phyloP scores from a whole-genome alignment of 2,888 invertebrate genomes.

The Leistus spinibarbis region DNA sequence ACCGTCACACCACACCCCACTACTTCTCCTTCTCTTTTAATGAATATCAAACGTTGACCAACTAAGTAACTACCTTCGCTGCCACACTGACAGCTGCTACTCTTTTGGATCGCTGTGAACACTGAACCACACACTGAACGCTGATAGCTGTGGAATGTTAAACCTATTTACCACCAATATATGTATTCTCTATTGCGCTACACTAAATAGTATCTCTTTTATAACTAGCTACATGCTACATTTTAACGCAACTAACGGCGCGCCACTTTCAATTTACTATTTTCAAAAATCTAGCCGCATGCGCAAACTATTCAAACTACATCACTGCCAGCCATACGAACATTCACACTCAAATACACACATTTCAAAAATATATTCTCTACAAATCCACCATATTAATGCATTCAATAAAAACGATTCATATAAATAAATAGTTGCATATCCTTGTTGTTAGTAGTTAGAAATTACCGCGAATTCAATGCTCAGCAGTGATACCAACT shows the following conservation, averaged over 20 bases:
- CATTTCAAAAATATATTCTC: too few relatives aligned
- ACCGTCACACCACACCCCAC: constrained; percentile 20
- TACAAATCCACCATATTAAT: too few relatives aligned
- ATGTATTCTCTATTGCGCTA: constrained; percentile 13
- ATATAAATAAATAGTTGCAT: too few relatives aligned
- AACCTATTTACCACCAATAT: constrained; percentile 18
- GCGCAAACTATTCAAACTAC: too few relatives aligned
- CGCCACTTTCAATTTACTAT: background rate
- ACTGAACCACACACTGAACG: background rate
- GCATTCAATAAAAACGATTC: too few relatives aligned
- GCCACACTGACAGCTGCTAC: constrained; percentile 26
- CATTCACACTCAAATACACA: too few relatives aligned
- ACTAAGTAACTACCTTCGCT: constrained; percentile 19
- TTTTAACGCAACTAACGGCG: background rate
- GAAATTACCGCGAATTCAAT: too few relatives aligned
- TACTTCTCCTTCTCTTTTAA: constrained; percentile 12
- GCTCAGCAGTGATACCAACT: too few relatives aligned
- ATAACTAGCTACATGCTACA: background rate
- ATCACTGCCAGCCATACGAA: too few relatives aligned
- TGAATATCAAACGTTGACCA: constrained; percentile 25
- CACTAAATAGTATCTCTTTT: constrained; percentile 8
- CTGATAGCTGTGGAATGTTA: constrained; percentile 36
- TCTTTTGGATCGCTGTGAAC: constrained; percentile 22
- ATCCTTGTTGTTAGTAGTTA: too few relatives aligned
- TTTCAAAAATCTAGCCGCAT: too few relatives aligned